Evolutionary conservation across 2,113 vertebrate genomes (phyloP), one percentile per base, ranked within the genome.

Genomic region (Falco punctatus): DNA sequence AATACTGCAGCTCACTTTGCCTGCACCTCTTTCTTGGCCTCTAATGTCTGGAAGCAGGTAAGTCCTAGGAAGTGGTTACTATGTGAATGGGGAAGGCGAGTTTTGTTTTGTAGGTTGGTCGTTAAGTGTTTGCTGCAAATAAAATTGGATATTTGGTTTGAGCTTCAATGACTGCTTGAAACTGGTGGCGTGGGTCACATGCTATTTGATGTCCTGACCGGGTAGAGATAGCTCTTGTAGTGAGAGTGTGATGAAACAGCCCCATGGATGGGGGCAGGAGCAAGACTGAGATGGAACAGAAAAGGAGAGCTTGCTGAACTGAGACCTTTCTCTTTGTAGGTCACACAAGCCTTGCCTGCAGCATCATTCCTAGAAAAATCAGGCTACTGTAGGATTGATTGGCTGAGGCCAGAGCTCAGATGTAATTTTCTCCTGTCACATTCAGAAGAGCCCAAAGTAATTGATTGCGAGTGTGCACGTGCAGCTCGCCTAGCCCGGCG

Each of bases 311-410:
- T 8, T 6, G 6, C 32, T 55, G 69, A 89, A 58, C 52, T 10
- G 48, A 91, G 92, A 92, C 81, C 78, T 92, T 91, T 83, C 44
- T 21, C 77, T 96, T 84, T 97, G 79, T 95, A 87, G 96, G 88
- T 96, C 94, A 96, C 9, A 1, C n/a, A 73, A 85, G 79, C 81
- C 62, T 88, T 30, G 93, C 97, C 94, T 92, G 79, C 82, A 89
- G 90, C 72, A 1, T 84, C 58, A 38, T 97, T 97, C 95, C 94
- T 96, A 89, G 95, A 97, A 97, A 97, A 96, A 97, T 66, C 88
- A 94, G 94, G 73, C 89, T 97, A 77, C 72, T 92, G 87, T 48
- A 82, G 92, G 55, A 97, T 96, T 96, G 94, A 96, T 95, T 83
- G 61, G 62, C 55, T 81, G 94, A 74, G 89, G 94, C 81, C 80